Base-by-base conservation (phyloP, 2,888 invertebrate species). In the Heliconius ethilla region DNA sequence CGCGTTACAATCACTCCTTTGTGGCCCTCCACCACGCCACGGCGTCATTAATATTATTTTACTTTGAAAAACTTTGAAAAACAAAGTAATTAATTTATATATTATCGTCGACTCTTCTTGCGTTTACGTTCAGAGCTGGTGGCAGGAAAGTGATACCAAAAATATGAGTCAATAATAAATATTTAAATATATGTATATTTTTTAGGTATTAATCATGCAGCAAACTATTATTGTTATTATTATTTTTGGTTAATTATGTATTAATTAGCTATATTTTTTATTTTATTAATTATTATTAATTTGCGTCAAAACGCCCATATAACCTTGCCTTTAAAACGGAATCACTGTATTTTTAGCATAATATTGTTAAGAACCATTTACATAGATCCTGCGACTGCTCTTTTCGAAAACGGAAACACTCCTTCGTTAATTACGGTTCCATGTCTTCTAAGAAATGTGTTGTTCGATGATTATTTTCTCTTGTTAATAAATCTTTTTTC, bases 401-500 rank as follows among this genome's bases (percentile, higher is more conserved):
- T 66, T 11, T 33, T 11, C n/a, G 3, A 51, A 51, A 51, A 10
- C 22, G 9, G 33, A 33, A 66, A 66, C 33, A 33, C 66, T 29
- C 15, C 22, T 66, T 18, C 18, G 18, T 2, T n/a, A 33, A 37
- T 29, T 33, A 33, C 6, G 33, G 10, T 59, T 59, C n/a, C 15
- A 45, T 4, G 3, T 33, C n/a, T 37, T 66, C 27, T 65, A 10
- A 45, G 18, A 51, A 18, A 5, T 51, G 18, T 59, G n/a, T n/a
- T 59, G n/a, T 59, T 59, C n/a, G 9, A 10, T 7, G 7, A 18
- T 51, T 18, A 6, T 51, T 18, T 45, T 6, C 5, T 45, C 51
- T 51, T 51, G 7, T 51, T 51, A 51, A 18, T 51, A 18, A 51
- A 18, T 7, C 51, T 76, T 79, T 80, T 82, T 74, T 81, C 75